These are phyloP conservation scores for Bellardia pandia DNA, from an alignment of 2,888 invertebrate species.

Conservation along the genomic window DNA sequence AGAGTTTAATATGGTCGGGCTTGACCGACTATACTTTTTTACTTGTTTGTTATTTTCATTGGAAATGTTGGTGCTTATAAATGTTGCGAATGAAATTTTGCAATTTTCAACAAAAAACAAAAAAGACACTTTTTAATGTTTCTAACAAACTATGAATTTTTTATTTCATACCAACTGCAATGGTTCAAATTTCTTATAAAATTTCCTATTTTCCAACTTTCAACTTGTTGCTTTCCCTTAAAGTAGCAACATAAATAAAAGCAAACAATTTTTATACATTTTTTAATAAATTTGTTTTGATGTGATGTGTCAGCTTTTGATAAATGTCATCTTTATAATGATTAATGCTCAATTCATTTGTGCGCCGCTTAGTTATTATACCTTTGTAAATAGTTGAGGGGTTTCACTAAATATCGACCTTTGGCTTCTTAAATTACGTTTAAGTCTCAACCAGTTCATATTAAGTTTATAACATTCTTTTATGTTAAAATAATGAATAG, in stretches of 20 bases:
- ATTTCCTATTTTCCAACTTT: conserved; percentile 15
- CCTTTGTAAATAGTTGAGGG: background rate
- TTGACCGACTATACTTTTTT: too few relatives aligned
- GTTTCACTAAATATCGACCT: background rate
- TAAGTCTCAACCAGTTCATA: background rate
- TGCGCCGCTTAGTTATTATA: background rate
- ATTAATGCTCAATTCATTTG: conserved; percentile 37
- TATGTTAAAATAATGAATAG: too few relatives aligned
- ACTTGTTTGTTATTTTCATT: background rate
- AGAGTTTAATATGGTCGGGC: too few relatives aligned
- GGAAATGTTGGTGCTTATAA: conserved; percentile 4
- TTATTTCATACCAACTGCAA: background rate
- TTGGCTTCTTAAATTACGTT: background rate
- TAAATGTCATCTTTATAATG: conserved; percentile 22
- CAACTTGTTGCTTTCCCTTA: conserved; percentile 52
- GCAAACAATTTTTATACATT: background rate
- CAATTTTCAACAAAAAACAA: background rate
- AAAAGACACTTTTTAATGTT: conserved; percentile 7
- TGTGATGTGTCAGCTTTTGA: conserved; percentile 45
- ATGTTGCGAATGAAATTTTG: conserved; percentile 2
- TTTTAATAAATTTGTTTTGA: conserved; percentile 23
- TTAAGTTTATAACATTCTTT: too few relatives aligned
- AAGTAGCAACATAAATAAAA: background rate
- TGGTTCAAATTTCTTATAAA: background rate
- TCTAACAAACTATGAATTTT: background rate